A percentile compares a stretch with the other conserved stretches of the same genome.
Evolutionary conservation across 2,113 vertebrate species (phyloP).

Genomic region (Eudyptes chrysolophus): DNA sequence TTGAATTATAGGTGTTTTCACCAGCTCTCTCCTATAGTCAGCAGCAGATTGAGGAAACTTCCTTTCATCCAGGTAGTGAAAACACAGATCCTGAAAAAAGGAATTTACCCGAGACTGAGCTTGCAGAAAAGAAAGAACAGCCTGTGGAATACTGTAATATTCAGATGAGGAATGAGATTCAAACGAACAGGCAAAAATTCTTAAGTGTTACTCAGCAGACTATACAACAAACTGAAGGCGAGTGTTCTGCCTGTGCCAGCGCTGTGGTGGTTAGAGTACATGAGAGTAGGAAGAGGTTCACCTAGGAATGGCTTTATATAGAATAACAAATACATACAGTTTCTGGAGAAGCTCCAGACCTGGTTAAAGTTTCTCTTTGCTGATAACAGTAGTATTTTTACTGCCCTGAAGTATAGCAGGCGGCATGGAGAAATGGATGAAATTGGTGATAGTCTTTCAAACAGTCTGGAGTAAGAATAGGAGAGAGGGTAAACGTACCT

Average conservation of each 20-base stretch:
- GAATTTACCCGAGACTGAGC: fast-evolving
- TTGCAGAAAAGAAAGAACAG: not conserved
- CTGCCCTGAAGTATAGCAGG: not conserved
- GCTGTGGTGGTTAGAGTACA: not conserved
- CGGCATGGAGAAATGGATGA: not conserved
- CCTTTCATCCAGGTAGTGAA: not conserved
- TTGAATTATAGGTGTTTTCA: slow-evolving; percentile 72
- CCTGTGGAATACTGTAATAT: slow-evolving; percentile 25
- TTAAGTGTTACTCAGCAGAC: slow-evolving; percentile 68
- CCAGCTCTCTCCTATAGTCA: slow-evolving; percentile 74
- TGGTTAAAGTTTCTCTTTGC: not conserved
- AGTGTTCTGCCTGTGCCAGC: not conserved
- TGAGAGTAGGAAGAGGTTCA: not conserved
- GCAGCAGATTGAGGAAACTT: slow-evolving; percentile 44
- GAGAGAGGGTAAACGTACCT: not conserved
- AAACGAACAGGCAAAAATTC: slow-evolving; percentile 80
- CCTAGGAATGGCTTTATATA: not conserved
- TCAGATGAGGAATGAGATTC: slow-evolving; percentile 73
- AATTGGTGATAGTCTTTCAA: not conserved
- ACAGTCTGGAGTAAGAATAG: not conserved
- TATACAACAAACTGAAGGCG: slow-evolving; percentile 79
- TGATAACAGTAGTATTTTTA: not conserved
- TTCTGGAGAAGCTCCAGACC: not conserved
- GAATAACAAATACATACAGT: not conserved
- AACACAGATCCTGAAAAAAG: not conserved